phyloP scores from a whole-genome alignment of 2,888 invertebrate genomes.

The Drosophila rellima region DNA sequence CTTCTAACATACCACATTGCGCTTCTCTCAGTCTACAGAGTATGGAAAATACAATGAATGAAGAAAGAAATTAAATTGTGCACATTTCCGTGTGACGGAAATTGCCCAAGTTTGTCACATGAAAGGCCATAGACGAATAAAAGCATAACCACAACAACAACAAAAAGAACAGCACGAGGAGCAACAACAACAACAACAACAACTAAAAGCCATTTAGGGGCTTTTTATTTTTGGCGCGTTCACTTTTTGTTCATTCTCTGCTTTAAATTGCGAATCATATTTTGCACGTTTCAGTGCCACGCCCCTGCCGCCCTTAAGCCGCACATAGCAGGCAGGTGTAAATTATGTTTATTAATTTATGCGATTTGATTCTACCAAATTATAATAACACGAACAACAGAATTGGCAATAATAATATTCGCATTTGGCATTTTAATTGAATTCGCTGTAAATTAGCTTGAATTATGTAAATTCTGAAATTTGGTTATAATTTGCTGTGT shows the following conservation, averaged over 20 bases:
- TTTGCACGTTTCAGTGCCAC: constrained; percentile 26
- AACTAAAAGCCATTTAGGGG: constrained; percentile 45
- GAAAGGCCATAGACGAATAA: constrained; percentile 51
- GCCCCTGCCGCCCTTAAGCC: constrained; percentile 8
- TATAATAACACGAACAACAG: constrained; percentile 17
- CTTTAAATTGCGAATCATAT: constrained; percentile 66
- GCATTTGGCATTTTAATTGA: constrained; percentile 56
- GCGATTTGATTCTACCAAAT: constrained; percentile 37
- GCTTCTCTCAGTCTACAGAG: background rate
- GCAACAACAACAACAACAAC: constrained; percentile 18
- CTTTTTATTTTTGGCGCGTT: constrained; percentile 25
- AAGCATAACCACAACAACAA: constrained; percentile 34
- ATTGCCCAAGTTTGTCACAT: constrained; percentile 73
- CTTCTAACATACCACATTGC: background rate
- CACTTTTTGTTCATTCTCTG: constrained; percentile 11
- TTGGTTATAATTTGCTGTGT: constrained; percentile 37
- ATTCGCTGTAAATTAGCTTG: constrained; percentile 64
- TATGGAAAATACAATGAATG: constrained; percentile 24
- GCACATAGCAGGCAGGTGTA: constrained; percentile 61
- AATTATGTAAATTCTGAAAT: constrained; percentile 50
- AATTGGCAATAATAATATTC: constrained; percentile 29
- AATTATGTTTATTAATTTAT: constrained; percentile 73
- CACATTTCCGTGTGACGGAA: constrained; percentile 77
- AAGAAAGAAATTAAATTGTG: constrained; percentile 73
- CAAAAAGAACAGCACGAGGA: background rate